Percentiles rank a stretch among this genome's conserved stretches.
phyloP scores from a whole-genome alignment of 2,888 invertebrate species.

The Ectemnius lituratus region DNA sequence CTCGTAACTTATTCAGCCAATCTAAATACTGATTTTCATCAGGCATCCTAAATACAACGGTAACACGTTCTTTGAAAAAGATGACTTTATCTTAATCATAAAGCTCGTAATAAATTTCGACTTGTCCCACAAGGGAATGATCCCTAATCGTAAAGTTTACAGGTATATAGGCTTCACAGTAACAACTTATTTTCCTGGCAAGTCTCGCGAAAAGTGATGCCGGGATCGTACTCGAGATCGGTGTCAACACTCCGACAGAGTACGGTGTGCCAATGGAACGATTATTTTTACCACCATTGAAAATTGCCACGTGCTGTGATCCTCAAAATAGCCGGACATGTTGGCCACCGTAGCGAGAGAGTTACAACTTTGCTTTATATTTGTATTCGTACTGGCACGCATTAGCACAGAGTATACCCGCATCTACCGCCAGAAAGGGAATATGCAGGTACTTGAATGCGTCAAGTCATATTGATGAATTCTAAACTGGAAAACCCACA shows the following conservation, averaged over 20 bases:
- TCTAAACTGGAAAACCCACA: background rate
- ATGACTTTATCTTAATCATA: no score
- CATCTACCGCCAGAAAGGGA: no score
- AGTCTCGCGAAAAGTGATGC: background rate
- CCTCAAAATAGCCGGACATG: background rate
- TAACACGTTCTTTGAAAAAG: no score
- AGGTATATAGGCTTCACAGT: no score
- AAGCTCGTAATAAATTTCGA: no score
- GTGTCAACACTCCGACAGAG: background rate
- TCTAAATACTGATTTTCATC: no score
- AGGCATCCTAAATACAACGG: no score
- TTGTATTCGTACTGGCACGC: background rate
- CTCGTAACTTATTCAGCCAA: no score
- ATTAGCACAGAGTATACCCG: background rate
- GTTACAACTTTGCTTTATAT: slow-evolving; percentile 3
- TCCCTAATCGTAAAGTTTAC: no score
- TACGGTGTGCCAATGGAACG: background rate
- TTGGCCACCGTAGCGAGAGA: background rate
- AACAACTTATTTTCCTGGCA: background rate
- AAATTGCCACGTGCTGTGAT: slow-evolving; percentile 14
- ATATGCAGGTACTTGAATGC: no score
- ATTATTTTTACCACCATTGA: slow-evolving; percentile 18
- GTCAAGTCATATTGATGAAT: no score
- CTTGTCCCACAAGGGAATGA: no score
- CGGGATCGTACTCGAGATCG: background rate